Evolutionary conservation across 2,888 invertebrate genomes (phyloP), one percentile per base, ranked within the genome.

Genomic region (Chaitophorus viminalis): DNA sequence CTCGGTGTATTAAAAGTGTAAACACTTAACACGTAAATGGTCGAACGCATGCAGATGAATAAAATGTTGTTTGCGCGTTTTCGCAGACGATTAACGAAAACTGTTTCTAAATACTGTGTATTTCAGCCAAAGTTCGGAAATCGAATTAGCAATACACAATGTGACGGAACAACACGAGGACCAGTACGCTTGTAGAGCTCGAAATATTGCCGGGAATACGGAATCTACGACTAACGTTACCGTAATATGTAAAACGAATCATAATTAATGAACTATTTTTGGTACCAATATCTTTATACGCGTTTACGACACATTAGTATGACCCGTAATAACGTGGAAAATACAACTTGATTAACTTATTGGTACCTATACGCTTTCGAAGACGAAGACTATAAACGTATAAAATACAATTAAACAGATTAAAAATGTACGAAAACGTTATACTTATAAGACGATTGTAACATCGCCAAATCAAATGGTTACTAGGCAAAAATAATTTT

Each of bases 161-260:
- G 60, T 90, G 25, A 89, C 89, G 17, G 68, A 76, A 33, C 77
- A 79, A 25, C 89, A 92, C 72, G 91, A 91, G 65, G 92, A 92
- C 4, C 90, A 25, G 29, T 87, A 54, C 60, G 39, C 78, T 0
- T 87, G 79, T 60, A 31, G 3, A 17, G 86, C 79, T 21, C 1
- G 60, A 60, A 86, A 86, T 36, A 54, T 72, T 17, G 79, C 39
- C 3, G 86, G 86, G 1, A 60, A 31, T 39, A n/a, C 79, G n/a
- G 18, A 79, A 60, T 54, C 78, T 4, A 78, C 60, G 8, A 79
- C 79, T 25, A 60, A 54, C 36, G 79, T 79, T 36, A 36, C 46
- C 21, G 54, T 87, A 31, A 25, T 87, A 25, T n/a, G 86, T 79
- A 79, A 70, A 78, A 72, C 6, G 14, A 86, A 78, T 36, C 31